Base-by-base conservation (phyloP, 2,888 invertebrate genomes). In the Lycaena phlaeas region DNA sequence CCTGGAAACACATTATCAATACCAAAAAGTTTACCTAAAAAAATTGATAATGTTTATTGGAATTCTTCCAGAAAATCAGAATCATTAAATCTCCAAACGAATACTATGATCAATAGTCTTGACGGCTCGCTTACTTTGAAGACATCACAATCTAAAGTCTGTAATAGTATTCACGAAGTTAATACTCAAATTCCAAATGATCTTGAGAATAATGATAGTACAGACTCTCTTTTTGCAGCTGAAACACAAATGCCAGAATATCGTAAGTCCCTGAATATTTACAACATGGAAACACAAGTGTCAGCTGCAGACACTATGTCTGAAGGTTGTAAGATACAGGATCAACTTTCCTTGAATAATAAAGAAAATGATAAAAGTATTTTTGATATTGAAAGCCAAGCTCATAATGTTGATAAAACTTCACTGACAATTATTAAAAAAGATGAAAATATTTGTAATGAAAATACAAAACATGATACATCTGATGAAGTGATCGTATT, bases 401-500 rank as follows among this genome's bases (percentile, higher is more conserved):
- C 40, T 17, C 14, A 27, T 30, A 28, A 17, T 14, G 25, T 30
- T 15, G 27, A 36, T 9, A 44, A 34, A 36, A 11, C 39, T 15
- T 14, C 18, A 12, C 14, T 5, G 4, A 3, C 22, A 12, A 12
- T 34, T 9, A 4, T 22, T 6, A 22, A 27, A 26, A 38, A 36
- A 41, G 40, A 22, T 40, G 3, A 17, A n/a, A 36, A 5, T 25
- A 51, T 43, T 37, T 43, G 48, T 44, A 48, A 43, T 39, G 38
- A 37, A 39, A 43, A 44, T 14, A 6, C 14, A 40, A 25, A 45
- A 44, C 15, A 62, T 53, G 44, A 63, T 51, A 53, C 46, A 44
- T 76, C 76, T 9, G 63, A 72, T 49, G 77, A 77, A 42, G 59
- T 63, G 41, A 61, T 79, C 42, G 27, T 68, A 6, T 76, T 78